Evolutionary conservation across 2,113 vertebrate species (phyloP).

Genomic region (Limnothrissa miodon): DNA sequence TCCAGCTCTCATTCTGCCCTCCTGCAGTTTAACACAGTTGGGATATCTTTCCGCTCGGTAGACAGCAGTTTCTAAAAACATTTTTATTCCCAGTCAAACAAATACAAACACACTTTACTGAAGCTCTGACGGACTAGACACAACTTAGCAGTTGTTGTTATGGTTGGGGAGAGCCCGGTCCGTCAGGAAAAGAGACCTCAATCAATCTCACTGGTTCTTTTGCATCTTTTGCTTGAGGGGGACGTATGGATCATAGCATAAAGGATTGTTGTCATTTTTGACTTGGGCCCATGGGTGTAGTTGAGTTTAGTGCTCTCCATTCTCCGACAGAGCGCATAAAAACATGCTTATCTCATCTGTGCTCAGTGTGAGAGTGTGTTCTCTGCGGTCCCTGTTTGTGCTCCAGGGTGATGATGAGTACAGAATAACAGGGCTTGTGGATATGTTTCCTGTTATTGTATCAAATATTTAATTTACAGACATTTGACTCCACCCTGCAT

Average conservation of each 20-base stretch:
- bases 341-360: neutral
- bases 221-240: neutral
- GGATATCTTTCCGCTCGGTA: neutral
- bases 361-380: neutral
- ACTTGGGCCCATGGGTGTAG: neutral
- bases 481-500: neutral
- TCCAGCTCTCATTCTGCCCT: neutral
- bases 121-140: neutral
- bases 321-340: neutral
- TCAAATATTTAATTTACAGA: conserved; percentile 1
- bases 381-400: neutral
- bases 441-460: conserved; percentile 7
- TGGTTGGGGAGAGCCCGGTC: neutral
- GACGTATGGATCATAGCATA: neutral
- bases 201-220: neutral
- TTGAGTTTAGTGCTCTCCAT: neutral
- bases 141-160: neutral
- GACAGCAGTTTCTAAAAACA: neutral
- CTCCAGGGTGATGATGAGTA: neutral
- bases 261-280: neutral
- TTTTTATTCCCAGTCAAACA: neutral
- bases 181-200: neutral
- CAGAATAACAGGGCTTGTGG: conserved; percentile 6
- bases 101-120: neutral
- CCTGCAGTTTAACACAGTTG: neutral